phyloP scores from a whole-genome alignment of 2,888 invertebrate genomes.

The Oegoconia quadripuncta region DNA sequence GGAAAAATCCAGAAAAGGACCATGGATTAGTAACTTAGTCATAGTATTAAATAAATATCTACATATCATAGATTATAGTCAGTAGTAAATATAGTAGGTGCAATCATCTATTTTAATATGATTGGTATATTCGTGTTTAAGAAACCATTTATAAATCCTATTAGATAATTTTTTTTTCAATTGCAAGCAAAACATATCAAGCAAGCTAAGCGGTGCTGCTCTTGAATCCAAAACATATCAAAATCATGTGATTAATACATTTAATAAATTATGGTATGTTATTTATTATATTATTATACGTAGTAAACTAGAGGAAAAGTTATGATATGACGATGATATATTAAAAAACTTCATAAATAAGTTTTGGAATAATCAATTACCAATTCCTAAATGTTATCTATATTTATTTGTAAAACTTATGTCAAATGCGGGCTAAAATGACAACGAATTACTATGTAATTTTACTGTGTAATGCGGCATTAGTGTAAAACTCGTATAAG shows the following conservation, averaged over 20 bases:
- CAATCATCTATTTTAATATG: constrained; percentile 70
- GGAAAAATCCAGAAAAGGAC: constrained; percentile 73
- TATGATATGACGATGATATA: background rate
- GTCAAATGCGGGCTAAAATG: constrained; percentile 73
- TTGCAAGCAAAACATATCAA: constrained; percentile 35
- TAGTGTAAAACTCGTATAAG: background rate
- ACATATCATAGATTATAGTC: constrained; percentile 65
- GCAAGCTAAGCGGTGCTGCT: constrained; percentile 65
- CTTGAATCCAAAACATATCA: constrained; percentile 66
- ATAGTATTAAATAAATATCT: constrained; percentile 39
- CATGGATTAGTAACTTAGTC: constrained; percentile 67
- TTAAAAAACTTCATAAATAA: background rate
- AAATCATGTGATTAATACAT: constrained; percentile 66
- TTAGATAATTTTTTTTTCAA: constrained; percentile 47
- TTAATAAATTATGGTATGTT: constrained; percentile 41
- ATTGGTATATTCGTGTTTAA: constrained; percentile 68
- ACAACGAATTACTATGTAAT: constrained; percentile 74
- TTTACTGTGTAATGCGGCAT: constrained; percentile 17
- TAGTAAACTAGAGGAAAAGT: constrained; percentile 25
- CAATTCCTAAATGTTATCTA: background rate
- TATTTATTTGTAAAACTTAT: constrained; percentile 46
- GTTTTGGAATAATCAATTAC: background rate
- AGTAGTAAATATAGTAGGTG: constrained; percentile 59
- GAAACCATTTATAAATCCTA: constrained; percentile 62
- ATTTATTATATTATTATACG: constrained; percentile 29